Evolutionary conservation across 2,888 invertebrate genomes (phyloP).

Genomic region (Nephrotoma guestfalica): DNA sequence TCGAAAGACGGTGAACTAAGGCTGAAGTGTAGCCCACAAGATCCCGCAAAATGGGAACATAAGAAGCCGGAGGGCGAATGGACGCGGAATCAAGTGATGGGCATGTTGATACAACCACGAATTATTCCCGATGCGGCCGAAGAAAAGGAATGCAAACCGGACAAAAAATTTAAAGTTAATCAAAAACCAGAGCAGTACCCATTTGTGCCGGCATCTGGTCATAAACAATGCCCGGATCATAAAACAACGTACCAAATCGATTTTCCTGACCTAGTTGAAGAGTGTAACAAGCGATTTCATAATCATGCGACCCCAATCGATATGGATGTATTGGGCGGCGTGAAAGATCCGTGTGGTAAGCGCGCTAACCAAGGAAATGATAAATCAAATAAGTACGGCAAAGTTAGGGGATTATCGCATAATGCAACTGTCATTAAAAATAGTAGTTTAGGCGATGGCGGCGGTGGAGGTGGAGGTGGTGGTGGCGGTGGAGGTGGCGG

Average conservation of each 20-base stretch:
- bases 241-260: neutral
- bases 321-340: neutral
- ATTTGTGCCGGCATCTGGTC: neutral
- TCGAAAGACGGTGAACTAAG: neutral
- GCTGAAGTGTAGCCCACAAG: neutral
- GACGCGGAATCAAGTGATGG: neutral
- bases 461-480: constrained; percentile 12
- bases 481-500: constrained; percentile 7
- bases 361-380: neutral
- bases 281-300: neutral
- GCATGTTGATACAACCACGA: neutral
- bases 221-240: neutral
- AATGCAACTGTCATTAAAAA: constrained; percentile 13
- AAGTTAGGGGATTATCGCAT: constrained; percentile 12
- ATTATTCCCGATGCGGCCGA: neutral
- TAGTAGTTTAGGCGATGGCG: constrained; percentile 12
- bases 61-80: neutral
- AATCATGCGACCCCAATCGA: neutral
- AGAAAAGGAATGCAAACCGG: neutral
- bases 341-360: neutral
- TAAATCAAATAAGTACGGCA: neutral
- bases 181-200: neutral
- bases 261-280: neutral
- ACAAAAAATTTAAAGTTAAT: neutral
- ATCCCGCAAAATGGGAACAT: neutral